These are phyloP conservation scores for Rhipidura dahli DNA, from an alignment of 2,113 vertebrate genomes.

Conservation along the genomic window DNA sequence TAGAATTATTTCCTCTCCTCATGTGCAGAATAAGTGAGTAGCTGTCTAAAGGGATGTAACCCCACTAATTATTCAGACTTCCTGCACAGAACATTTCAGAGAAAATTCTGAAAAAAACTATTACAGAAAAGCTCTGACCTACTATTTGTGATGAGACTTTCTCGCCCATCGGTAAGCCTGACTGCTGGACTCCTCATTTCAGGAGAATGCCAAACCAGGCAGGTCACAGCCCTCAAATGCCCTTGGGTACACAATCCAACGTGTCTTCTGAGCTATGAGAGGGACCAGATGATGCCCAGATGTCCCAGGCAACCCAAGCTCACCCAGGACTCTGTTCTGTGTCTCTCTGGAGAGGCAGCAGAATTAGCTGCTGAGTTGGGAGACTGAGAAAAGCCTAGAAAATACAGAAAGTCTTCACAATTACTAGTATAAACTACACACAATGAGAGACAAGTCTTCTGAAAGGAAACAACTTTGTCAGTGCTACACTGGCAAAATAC, in stretches of 20 bases:
- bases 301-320: neutral
- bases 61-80: neutral
- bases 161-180: neutral
- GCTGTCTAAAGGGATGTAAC: neutral
- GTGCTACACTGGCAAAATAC: neutral
- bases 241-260: neutral
- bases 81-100: neutral
- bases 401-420: neutral
- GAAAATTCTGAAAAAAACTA: neutral
- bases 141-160: neutral
- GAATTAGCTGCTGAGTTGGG: neutral
- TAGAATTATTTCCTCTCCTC: neutral
- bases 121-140: neutral
- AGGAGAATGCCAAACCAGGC: neutral
- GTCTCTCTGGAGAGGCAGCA: neutral
- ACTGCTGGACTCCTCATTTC: neutral
- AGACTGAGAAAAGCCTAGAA: neutral
- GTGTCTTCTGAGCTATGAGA: rapidly evolving
- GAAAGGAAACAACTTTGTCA: neutral
- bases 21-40: neutral
- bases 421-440: neutral
- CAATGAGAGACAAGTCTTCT: neutral
- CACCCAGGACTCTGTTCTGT: neutral
- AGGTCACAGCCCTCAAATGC: neutral
- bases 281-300: neutral